A percentile compares a stretch with the other conserved stretches of the same genome.
Conservation (phyloP, 1,140 invertebrate species). For the Delia radicum region DNA sequence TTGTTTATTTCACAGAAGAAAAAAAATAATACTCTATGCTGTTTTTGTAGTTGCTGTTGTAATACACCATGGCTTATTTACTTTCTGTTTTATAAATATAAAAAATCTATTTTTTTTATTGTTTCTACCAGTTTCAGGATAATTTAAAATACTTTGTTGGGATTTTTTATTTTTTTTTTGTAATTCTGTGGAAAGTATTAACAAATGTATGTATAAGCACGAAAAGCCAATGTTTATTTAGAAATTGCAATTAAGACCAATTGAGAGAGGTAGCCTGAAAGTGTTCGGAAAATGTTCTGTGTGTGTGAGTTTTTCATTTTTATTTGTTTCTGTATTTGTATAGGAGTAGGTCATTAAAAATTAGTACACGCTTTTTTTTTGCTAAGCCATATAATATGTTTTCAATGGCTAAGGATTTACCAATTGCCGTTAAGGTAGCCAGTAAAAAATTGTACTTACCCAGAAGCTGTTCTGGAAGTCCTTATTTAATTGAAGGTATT, state of each 20-base stretch:
- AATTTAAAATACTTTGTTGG: neutral
- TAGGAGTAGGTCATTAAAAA: neutral
- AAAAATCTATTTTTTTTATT: neutral
- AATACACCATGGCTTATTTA: too few relatives aligned
- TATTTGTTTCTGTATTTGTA: too few relatives aligned
- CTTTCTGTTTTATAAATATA: neutral
- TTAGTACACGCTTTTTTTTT: neutral
- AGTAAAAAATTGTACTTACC: too few relatives aligned
- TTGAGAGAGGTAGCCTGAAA: neutral
- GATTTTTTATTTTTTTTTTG: neutral
- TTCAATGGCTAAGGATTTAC: too few relatives aligned
- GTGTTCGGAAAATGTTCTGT: neutral
- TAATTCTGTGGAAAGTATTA: neutral
- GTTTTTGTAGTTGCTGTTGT: neutral
- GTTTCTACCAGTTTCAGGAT: neutral
- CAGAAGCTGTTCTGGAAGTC: too few relatives aligned
- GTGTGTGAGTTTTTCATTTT: neutral
- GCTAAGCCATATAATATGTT: too few relatives aligned
- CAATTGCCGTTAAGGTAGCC: too few relatives aligned
- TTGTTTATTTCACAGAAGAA: too few relatives aligned
- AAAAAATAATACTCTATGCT: too few relatives aligned
- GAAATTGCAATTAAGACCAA: conserved; percentile 11
- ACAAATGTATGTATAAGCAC: neutral
- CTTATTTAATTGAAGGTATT: too few relatives aligned
- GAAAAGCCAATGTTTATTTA: conserved; percentile 15